Evolutionary conservation across 2,113 vertebrate species (phyloP), one percentile per base, ranked within the genome.

Genomic region (Rhinolophus sinicus): DNA sequence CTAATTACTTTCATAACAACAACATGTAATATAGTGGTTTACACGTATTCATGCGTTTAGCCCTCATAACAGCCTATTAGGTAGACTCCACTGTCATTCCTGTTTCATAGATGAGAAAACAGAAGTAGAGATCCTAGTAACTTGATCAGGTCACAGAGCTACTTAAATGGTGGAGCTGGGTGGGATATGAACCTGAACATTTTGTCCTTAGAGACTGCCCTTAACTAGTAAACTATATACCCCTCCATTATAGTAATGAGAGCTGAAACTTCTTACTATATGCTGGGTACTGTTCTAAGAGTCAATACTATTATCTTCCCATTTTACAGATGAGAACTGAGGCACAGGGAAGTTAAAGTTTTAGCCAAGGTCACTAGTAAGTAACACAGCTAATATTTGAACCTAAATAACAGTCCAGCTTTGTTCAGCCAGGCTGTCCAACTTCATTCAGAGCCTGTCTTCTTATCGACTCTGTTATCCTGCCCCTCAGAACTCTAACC

Each of bases 251-350:
- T 0, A 33, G 50, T 22, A 54, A 28, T n/a, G 88, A 72, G 22
- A 72, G 13, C 38, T 15, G 22, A 76, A 10, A 14, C 6, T 1
- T 44, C 76, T 84, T 33, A 60, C 22, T 28, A 14, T 13, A 13
- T 38, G 13, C 83, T 83, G 18, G 38, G 11, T 40, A 8, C 28
- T 69, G 4, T 75, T 78, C 62, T 65, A 47, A 58, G 26, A 19
- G 16, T 18, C 90, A 85, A 75, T 21, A 13, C 35, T 54, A 62
- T 24, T 56, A 47, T 65, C 21, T 22, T 35, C 52, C 77, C 54
- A 78, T 24, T 92, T 93, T 58, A 87, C 56, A 90, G 67, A 75
- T 44, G 38, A 95, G 67, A 87, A 95, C 30, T 22, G 35, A 75
- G 14, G 19, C 33, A 47, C 5, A 33, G 24, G 33, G 38, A 64